Conservation (phyloP, 2,113 vertebrate genomes). For the Petrocephalus zakoni region DNA sequence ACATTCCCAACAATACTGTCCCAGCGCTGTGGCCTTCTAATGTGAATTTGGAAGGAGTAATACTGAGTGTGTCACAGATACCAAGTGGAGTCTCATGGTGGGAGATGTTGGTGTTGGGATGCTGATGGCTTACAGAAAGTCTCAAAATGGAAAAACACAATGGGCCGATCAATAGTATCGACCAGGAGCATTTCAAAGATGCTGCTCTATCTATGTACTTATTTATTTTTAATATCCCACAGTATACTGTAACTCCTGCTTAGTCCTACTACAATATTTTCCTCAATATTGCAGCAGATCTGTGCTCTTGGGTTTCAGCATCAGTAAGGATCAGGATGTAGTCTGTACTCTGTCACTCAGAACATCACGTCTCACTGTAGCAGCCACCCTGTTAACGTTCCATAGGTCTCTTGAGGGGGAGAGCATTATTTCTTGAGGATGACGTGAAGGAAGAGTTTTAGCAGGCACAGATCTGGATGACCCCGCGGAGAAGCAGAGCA, state of each 20-base stretch:
- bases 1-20: neutral
- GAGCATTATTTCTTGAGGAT: neutral
- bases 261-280: neutral
- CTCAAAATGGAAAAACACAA: constrained; percentile 14
- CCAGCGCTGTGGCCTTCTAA: neutral
- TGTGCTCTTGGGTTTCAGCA: neutral
- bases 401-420: neutral
- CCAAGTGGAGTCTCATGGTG: neutral
- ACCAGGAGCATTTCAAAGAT: neutral
- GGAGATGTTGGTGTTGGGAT: neutral
- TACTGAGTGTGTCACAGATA: neutral
- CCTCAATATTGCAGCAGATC: neutral
- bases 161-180: constrained; percentile 6
- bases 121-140: neutral
- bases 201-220: neutral
- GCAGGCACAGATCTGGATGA: neutral
- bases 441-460: neutral
- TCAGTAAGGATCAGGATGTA: neutral
- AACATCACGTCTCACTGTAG: neutral
- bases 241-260: neutral
- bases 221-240: constrained; percentile 11
- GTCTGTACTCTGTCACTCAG: neutral
- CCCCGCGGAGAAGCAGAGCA: neutral
- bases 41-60: neutral
- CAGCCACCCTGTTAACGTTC: neutral